Conservation (phyloP, 2,888 invertebrate species). For the Subacronicta megacephala region DNA sequence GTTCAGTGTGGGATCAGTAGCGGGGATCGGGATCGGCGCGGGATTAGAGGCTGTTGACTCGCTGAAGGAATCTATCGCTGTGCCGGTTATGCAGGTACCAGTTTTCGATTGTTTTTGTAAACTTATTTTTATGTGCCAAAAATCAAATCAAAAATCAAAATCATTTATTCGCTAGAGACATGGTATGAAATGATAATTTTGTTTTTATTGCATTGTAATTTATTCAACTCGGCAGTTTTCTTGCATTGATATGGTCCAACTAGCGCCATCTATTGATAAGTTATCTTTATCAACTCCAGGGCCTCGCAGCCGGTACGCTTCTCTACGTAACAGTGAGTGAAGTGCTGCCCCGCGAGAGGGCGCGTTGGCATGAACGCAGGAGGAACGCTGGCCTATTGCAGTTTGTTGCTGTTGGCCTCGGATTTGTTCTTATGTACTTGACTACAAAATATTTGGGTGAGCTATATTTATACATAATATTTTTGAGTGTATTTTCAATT, state of each 20-base stretch:
- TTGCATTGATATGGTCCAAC: not conserved
- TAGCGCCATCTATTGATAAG: conserved; percentile 43
- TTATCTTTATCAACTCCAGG: conserved; percentile 76
- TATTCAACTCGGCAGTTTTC: not conserved
- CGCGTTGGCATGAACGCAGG: conserved; percentile 91
- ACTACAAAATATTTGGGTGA: conserved; percentile 90
- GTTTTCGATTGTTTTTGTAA: too few species aligned
- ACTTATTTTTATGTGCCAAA: too few species aligned
- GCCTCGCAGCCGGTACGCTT: conserved; percentile 93
- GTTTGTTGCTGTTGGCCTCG: conserved; percentile 89
- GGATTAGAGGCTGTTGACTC: conserved; percentile 87
- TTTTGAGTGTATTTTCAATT: too few species aligned
- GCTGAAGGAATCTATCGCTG: conserved; percentile 81
- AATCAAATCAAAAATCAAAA: too few species aligned
- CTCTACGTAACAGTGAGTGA: conserved; percentile 94
- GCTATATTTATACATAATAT: conserved; percentile 32
- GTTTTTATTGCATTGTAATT: not conserved
- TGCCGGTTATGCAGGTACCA: conserved; percentile 91
- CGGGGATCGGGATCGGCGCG: conserved; percentile 92
- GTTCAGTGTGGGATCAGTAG: conserved; percentile 92
- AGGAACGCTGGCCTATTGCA: conserved; percentile 91
- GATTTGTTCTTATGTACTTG: conserved; percentile 91
- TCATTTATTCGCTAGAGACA: too few species aligned
- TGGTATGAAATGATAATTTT: not conserved
- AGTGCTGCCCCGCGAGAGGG: conserved; percentile 93